Evolutionary conservation across 2,113 vertebrate species (phyloP), one percentile per base, ranked within the genome.

Genomic region (Gasterosteus nipponicus): DNA sequence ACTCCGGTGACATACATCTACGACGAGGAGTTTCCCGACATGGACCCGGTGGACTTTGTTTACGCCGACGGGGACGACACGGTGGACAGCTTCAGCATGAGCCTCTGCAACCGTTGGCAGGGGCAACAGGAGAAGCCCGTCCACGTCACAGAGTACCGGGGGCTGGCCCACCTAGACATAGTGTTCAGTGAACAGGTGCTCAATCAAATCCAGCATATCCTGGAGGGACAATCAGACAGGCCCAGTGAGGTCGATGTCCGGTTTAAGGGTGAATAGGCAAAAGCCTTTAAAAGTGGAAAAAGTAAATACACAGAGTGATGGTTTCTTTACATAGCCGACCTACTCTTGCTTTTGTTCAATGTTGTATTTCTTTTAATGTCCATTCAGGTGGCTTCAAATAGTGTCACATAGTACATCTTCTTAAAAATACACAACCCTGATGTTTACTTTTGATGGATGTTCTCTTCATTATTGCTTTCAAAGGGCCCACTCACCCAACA

Each of bases 31-130:
- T 99, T 98, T 81, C 98, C 22, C 11, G 95, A 97, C 0, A 90
- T 90, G 7, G 96, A 99, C 82, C 97, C 98, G 0, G 92, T 98
- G 83, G 91, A 93, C 57, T 88, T 93, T 14, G 64, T 96, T 41
- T 97, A 98, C 2, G 95, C 94, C 0, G 97, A 98, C 0, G 98
- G 98, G 1, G 98, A 99, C 0, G 91, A 97, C 89, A 96, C 96
- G 0, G 94, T 99, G 62, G 95, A 85, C 87, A 96, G 90, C 0
- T 94, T 93, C 9, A 99, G 97, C 80, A 93, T 92, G 59, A 89
- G 96, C 80, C 79, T 96, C 38, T 99, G 98, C 87, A 95, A 95
- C 86, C 90, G 71, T 0, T 99, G 98, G 98, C 80, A 35, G 0
- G 66, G 74, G 1, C 91, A 92, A 81, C 98, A 98, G 58, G 61